phyloP scores from a whole-genome alignment of 2,797 vertebrate species.

The Oreonectes daqikongensis region DNA sequence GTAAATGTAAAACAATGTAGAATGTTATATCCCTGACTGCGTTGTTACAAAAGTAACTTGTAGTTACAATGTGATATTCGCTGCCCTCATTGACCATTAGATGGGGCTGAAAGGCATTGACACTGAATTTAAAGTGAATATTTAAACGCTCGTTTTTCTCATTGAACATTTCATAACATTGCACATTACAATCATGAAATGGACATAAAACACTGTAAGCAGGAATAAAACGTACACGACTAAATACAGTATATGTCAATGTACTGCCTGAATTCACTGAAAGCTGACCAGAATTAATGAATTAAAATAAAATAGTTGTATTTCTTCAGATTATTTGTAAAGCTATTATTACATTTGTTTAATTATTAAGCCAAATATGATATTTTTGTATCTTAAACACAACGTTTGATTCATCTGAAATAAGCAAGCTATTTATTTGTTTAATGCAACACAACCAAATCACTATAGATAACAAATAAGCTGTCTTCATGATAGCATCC shows the following conservation, averaged over 20 bases:
- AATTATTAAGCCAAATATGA: too few relatives aligned
- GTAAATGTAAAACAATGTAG: too few relatives aligned
- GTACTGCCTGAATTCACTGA: neutral
- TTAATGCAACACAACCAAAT: neutral
- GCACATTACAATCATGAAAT: too few relatives aligned
- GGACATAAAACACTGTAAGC: too few relatives aligned
- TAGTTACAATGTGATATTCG: neutral
- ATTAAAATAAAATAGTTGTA: neutral
- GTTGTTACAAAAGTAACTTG: too few relatives aligned
- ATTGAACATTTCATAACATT: too few relatives aligned
- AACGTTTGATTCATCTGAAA: neutral
- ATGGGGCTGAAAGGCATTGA: neutral
- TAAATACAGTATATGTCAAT: neutral
- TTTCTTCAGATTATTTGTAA: too few relatives aligned
- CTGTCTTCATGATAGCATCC: neutral
- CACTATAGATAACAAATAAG: neutral
- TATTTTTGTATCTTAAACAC: too few relatives aligned
- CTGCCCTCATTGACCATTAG: neutral
- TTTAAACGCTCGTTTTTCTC: neutral
- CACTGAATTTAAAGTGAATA: neutral
- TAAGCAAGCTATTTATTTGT: neutral
- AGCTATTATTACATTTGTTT: too few relatives aligned
- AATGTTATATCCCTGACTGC: too few relatives aligned
- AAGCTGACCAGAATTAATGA: neutral
- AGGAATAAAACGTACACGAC: too few relatives aligned